Evolutionary conservation across 2,888 invertebrate species (phyloP), one percentile per base, ranked within the genome.

Genomic region (Aproaerema taeniolella): DNA sequence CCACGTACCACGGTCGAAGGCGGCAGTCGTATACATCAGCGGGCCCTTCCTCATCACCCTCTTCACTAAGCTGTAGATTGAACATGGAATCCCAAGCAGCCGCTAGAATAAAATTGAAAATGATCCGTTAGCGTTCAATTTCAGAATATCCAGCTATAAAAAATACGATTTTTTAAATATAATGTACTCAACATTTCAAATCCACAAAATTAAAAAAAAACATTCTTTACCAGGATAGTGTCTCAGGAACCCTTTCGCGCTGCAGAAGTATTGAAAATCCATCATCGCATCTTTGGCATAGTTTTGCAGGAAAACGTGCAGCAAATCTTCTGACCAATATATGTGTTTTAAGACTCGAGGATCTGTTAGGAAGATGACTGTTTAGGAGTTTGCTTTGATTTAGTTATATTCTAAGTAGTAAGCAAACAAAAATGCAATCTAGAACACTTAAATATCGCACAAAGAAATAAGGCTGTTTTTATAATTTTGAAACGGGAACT

Each of bases 191-290:
- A 20, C 24, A 20, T 20, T 20, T 20, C 24, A 7, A 20, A 20
- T 7, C 24, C 8, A 20, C 24, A 20, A 20, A 8, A n/a, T n/a
- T n/a, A n/a, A n/a, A n/a, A n/a, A n/a, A n/a, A n/a, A 32, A 33
- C 13, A 33, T 11, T 13, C 20, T 45, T 47, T 59, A 71, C 86
- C 86, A 35, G 86, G 86, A 52, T 81, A 86, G 50, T 85, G 85
- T 38, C 86, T 67, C 13, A 86, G 43, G 46, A 85, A 86, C 14
- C 86, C 86, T 43, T 73, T 69, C 0, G 81, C 80, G 39, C 79
- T 80, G 47, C 86, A 86, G 47, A 85, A 76, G 42, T 86, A 86
- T 50, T 86, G 86, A 26, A 78, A 81, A 24, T 72, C 80, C n/a
- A 74, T 53, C 0, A 78, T 66, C 1, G 81, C 74, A 42, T 86